phyloP scores from a whole-genome alignment of 2,113 vertebrate species.

The Cromileptes altivelis region DNA sequence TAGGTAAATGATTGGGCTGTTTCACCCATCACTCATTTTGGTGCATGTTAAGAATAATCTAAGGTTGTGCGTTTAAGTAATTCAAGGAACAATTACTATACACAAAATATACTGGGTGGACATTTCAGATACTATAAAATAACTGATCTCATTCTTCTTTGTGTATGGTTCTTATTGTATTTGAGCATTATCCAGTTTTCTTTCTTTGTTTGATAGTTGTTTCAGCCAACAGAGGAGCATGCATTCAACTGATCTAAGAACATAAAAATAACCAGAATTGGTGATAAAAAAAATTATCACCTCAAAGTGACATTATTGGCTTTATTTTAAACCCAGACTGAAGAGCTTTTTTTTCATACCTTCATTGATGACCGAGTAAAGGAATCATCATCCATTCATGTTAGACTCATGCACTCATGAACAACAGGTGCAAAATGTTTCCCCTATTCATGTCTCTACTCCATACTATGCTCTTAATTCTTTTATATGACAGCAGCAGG shows the following conservation, averaged over 20 bases:
- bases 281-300: neutral
- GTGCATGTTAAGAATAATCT: neutral
- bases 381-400: neutral
- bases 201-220: neutral
- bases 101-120: neutral
- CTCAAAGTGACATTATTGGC: neutral
- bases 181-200: neutral
- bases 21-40: neutral
- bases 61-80: neutral
- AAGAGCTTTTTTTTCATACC: neutral
- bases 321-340: neutral
- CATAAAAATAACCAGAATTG: neutral
- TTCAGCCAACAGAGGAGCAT: neutral
- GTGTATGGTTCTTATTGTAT: neutral
- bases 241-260: neutral
- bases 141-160: neutral
- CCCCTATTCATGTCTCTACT: neutral
- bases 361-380: neutral
- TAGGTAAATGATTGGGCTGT: neutral
- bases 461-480: neutral
- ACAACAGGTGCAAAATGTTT: neutral
- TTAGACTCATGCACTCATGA: neutral
- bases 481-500: neutral
- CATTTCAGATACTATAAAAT: neutral
- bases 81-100: neutral